Percentiles rank a stretch among this genome's conserved stretches.
Conservation (phyloP, 2,797 vertebrate genomes). For the Thalassophryne amazonica region DNA sequence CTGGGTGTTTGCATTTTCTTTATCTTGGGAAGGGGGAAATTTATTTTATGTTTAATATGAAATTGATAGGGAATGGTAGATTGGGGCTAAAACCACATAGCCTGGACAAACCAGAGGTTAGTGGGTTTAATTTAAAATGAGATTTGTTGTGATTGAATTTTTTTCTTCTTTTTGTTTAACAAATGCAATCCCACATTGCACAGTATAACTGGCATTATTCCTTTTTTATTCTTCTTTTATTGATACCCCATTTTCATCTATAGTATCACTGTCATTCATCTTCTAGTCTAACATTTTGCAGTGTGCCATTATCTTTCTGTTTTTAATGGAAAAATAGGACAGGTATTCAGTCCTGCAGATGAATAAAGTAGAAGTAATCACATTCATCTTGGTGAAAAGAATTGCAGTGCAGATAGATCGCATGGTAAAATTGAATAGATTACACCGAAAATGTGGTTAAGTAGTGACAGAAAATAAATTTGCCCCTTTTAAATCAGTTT, state of each 20-base stretch:
- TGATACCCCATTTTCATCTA: constrained; percentile 14
- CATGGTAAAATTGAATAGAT: constrained; percentile 41
- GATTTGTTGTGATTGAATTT: too few relatives aligned
- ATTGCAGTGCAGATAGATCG: constrained; percentile 26
- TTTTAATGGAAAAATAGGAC: constrained; percentile 21
- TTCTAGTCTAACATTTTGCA: constrained; percentile 19
- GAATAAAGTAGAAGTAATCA: constrained; percentile 39
- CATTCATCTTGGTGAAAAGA: constrained; percentile 40
- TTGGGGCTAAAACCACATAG: too few relatives aligned
- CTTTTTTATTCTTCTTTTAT: constrained; percentile 17
- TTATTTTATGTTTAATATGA: too few relatives aligned
- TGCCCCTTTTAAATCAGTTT: constrained; percentile 14
- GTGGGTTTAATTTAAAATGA: not conserved
- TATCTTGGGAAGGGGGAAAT: too few relatives aligned
- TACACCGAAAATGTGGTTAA: constrained; percentile 34
- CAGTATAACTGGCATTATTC: not conserved
- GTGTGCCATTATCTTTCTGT: constrained; percentile 15
- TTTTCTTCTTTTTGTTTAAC: too few relatives aligned
- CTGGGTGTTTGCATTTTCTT: too few relatives aligned
- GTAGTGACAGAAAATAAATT: constrained; percentile 17
- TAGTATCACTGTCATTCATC: constrained; percentile 28
- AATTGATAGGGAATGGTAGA: too few relatives aligned
- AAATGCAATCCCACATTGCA: not conserved
- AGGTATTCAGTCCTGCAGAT: constrained; percentile 27
- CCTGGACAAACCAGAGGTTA: not conserved